These are phyloP conservation scores for Stegodyphus dumicola DNA, from an alignment of 1,140 invertebrate genomes.

Conservation along the genomic window DNA sequence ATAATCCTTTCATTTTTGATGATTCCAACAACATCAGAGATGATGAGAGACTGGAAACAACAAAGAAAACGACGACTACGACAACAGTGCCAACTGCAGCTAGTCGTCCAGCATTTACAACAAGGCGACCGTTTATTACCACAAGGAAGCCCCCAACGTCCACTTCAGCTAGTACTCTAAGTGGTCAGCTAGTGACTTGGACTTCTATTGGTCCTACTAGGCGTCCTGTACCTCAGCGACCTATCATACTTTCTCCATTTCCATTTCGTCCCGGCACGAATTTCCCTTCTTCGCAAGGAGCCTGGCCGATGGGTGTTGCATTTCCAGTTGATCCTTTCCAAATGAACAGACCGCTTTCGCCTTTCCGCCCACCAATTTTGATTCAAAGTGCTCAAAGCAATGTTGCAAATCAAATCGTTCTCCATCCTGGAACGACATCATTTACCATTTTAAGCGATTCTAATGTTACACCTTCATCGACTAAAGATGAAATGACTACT, in stretches of 20 bases:
- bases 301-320: conserved; percentile 42
- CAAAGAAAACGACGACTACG: neutral
- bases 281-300: conserved; percentile 6
- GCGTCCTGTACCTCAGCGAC: conserved; percentile 9
- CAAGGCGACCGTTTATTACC: neutral
- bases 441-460: conserved; percentile 29
- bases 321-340: conserved; percentile 43
- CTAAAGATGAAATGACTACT: conserved; percentile 14
- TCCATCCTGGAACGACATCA: neutral
- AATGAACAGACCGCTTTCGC: conserved; percentile 30
- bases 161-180: neutral
- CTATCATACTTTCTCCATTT: conserved; percentile 32
- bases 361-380: conserved; percentile 11
- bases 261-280: conserved; percentile 38
- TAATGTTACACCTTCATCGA: neutral
- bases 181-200: conserved; percentile 44
- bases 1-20: neutral
- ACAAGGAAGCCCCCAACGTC: neutral
- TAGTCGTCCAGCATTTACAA: neutral
- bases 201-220: conserved; percentile 44
- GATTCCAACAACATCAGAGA: conserved; percentile 17
- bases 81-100: neutral
- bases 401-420: neutral
- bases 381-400: conserved; percentile 1
- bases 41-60: neutral